These are phyloP conservation scores for Autographa pulchrina DNA, from an alignment of 2,888 invertebrate genomes.

Conservation along the genomic window DNA sequence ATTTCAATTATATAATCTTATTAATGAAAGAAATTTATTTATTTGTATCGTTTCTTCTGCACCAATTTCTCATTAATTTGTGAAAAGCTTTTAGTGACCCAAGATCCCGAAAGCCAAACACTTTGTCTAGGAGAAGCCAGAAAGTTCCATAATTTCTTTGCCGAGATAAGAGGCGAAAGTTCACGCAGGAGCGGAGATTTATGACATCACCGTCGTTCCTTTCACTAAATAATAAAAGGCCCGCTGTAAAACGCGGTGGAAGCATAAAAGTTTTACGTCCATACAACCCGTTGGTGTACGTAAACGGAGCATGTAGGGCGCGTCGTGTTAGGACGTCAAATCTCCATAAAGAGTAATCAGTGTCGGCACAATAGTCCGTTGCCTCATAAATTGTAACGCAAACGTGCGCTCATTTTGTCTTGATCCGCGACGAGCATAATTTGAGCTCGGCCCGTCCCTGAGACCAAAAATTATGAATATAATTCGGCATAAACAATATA, in stretches of 20 bases:
- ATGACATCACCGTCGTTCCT: slow-evolving; percentile 89
- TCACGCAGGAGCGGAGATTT: slow-evolving; percentile 89
- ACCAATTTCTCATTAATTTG: slow-evolving; percentile 80
- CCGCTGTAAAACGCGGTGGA: slow-evolving; percentile 87
- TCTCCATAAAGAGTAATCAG: slow-evolving; percentile 88
- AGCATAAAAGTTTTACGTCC: slow-evolving; percentile 88
- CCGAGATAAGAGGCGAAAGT: slow-evolving; percentile 89
- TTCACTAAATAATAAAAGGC: slow-evolving; percentile 90
- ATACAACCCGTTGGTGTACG: slow-evolving; percentile 86
- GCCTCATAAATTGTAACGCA: slow-evolving; percentile 80
- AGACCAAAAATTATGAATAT: slow-evolving; percentile 58
- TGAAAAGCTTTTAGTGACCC: slow-evolving; percentile 85
- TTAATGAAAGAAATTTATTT: slow-evolving; percentile 56
- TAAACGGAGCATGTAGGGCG: slow-evolving; percentile 79
- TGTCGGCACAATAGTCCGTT: slow-evolving; percentile 81
- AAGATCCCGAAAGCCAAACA: slow-evolving; percentile 86
- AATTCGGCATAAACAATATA: slow-evolving; percentile 57
- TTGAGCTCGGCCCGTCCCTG: slow-evolving; percentile 46
- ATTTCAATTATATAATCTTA: slow-evolving; percentile 55
- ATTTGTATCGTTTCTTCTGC: slow-evolving; percentile 65
- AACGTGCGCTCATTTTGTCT: slow-evolving; percentile 73
- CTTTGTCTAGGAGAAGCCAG: slow-evolving; percentile 88
- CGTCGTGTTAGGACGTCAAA: slow-evolving; percentile 80
- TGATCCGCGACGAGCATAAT: slow-evolving; percentile 57
- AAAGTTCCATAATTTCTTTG: slow-evolving; percentile 89